Evolutionary conservation across 2,113 vertebrate genomes (phyloP).

Genomic region (Rhipidura dahli): DNA sequence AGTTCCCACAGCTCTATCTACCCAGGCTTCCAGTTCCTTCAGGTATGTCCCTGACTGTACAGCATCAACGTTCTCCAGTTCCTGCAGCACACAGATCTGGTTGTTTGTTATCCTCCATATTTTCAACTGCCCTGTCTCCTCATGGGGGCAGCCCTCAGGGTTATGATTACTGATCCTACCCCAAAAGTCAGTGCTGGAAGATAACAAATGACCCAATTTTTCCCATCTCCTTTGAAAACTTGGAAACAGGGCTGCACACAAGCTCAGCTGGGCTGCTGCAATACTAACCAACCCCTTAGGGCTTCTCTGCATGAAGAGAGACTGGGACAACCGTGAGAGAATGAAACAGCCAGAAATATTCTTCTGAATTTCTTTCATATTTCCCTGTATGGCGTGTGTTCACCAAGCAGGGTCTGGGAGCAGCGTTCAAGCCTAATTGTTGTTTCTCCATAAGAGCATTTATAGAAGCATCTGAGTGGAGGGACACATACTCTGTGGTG

Average conservation of each 20-base stretch:
- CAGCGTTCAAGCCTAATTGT: not conserved
- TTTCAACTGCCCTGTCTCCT: not conserved
- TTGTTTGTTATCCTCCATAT: not conserved
- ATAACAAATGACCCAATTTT: not conserved
- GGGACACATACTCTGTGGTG: not conserved
- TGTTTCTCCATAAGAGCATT: not conserved
- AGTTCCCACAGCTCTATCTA: not conserved
- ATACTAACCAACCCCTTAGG: not conserved
- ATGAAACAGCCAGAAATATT: not conserved
- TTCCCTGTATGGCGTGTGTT: not conserved
- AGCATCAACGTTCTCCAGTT: not conserved
- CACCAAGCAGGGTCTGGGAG: not conserved
- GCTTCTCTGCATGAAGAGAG: not conserved
- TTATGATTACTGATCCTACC: not conserved
- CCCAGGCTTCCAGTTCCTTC: not conserved
- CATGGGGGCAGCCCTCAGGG: accelerated
- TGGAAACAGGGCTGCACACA: not conserved
- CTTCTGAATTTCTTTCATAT: too few relatives aligned
- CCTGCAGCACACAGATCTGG: not conserved
- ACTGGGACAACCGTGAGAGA: not conserved
- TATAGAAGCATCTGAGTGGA: accelerated
- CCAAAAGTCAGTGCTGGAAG: not conserved
- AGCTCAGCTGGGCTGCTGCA: not conserved
- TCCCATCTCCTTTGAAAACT: not conserved
- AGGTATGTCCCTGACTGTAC: not conserved